Evolutionary conservation across 1,140 invertebrate genomes (phyloP), one percentile per base, ranked within the genome.

Genomic region (Sinonovacula constricta): DNA sequence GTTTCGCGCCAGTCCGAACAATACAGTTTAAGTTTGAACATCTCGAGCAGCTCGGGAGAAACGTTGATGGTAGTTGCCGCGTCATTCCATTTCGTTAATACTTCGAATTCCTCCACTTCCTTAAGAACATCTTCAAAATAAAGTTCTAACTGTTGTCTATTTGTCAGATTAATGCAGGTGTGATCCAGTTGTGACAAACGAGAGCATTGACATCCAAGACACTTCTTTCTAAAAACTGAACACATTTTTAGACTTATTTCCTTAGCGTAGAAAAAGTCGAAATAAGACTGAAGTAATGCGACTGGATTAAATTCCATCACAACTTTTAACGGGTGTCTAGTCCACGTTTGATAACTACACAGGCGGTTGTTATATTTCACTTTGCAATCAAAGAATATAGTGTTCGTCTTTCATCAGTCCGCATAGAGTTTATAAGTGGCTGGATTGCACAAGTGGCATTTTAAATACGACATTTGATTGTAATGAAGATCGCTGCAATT

Each of bases 21-120:
- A n/a, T n/a, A 45, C 2, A 71, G 33, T 22, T 71, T 71, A 18
- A 71, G 31, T 60, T 60, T 49, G 28, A 26, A 71, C 39, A 71
- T 59, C 14, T 39, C 54, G 5, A 71, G 2, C 24, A 60, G 24
- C 22, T 71, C 36, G 4, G 56, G 53, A 39, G 69, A 45, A 28
- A 71, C 18, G 31, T 60, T 36, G 24, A n/a, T n/a, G n/a, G n/a
- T n/a, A n/a, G n/a, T 24, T 15, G 34, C 69, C 14, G 39, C 56
- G 22, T 71, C 69, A 18, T 45, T 12, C 56, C 54, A 71, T 71
- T 71, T 71, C 36, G 56, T 45, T 49, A 71, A 62, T 39, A 60
- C 56, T 14, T 45, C 24, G 1, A 49, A n/a, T 33, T 60, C 33
- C 10, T 71, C 22, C 4, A 60, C 34, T 60, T 59, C 69, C 15